These are phyloP conservation scores for Hecatera dysodea DNA, from an alignment of 2,888 invertebrate genomes.

Conservation along the genomic window DNA sequence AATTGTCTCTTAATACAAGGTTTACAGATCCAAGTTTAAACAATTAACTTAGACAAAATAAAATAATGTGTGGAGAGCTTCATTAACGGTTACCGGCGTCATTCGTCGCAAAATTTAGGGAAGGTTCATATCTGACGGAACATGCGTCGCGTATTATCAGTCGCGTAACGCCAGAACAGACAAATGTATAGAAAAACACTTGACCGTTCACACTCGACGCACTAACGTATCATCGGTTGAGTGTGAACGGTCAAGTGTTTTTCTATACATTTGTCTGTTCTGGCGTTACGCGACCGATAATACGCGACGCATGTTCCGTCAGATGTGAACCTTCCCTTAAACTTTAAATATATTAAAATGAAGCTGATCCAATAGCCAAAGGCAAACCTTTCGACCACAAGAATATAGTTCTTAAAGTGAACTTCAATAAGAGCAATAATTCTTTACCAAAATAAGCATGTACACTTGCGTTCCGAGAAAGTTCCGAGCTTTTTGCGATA, in stretches of 20 bases:
- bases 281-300: too few species aligned
- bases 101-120: constrained; percentile 5
- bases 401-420: constrained; percentile 10
- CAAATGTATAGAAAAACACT: too few species aligned
- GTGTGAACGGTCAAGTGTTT: too few species aligned
- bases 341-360: constrained; percentile 15
- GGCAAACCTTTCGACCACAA: not conserved
- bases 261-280: too few species aligned
- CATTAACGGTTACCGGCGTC: constrained; percentile 24
- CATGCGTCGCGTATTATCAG: too few species aligned
- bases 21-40: not conserved
- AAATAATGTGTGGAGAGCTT: constrained; percentile 8
- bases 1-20: too few species aligned
- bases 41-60: not conserved
- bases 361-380: constrained; percentile 20
- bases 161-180: too few species aligned
- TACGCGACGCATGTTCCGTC: too few species aligned
- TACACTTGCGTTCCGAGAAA: constrained; percentile 9
- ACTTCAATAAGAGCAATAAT: not conserved
- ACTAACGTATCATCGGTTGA: too few species aligned
- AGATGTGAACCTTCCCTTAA: too few species aligned
- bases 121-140: too few species aligned
- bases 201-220: too few species aligned
- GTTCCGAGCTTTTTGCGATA: constrained; percentile 4
- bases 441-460: not conserved